A percentile compares a stretch with the other conserved stretches of the same genome.
Evolutionary conservation across 2,888 invertebrate genomes (phyloP).

Genomic region (Agapostemon virescens): DNA sequence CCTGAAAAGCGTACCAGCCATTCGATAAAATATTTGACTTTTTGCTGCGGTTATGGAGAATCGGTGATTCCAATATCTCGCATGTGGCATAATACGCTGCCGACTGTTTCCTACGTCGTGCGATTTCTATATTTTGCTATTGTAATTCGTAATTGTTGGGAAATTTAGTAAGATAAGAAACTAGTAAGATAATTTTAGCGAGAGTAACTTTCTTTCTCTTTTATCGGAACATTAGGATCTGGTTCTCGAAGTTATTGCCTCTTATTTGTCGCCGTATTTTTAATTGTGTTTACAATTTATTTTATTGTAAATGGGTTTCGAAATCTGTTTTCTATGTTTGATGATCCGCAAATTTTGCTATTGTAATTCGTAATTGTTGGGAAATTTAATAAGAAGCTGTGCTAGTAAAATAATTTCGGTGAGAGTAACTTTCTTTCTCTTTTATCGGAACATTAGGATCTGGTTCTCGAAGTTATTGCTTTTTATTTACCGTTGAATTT

Average conservation of each 20-base stretch:
- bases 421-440: not conserved
- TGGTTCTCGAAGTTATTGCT: no score
- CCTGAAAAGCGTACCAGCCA: not conserved
- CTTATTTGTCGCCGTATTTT: no score
- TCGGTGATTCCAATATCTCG: not conserved
- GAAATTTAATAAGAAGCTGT: not conserved
- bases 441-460: no score
- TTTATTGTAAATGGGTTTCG: no score
- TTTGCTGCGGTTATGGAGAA: not conserved
- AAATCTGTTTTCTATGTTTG: no score
- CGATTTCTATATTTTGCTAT: not conserved
- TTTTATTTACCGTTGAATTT: no score
- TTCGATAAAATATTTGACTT: slow-evolving; percentile 1
- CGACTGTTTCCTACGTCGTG: not conserved
- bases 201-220: not conserved
- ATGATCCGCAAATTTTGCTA: no score
- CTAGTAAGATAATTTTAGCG: not conserved
- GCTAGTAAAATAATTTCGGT: not conserved
- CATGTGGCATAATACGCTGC: no score
- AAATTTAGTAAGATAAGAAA: not conserved
- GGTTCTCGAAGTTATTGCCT: no score
- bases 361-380: not conserved
- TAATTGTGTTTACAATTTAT: no score
- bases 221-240: no score
- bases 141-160: not conserved